Base-by-base conservation (phyloP, 1,140 invertebrate genomes). In the Trichonephila inaurata region DNA sequence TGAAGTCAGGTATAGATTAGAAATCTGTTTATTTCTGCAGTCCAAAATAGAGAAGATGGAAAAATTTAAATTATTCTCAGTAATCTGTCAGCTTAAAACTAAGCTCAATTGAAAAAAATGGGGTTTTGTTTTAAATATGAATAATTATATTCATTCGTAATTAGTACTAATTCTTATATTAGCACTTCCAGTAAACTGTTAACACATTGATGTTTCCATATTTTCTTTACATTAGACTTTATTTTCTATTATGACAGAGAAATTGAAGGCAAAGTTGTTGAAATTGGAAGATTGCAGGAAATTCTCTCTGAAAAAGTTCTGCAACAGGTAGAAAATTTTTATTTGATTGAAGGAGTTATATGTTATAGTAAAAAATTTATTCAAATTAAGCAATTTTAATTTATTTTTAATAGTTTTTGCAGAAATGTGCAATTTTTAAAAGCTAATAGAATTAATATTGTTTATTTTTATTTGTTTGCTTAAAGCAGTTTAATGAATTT, bases 231-330 rank as follows among this genome's bases (percentile, higher is more conserved):
- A 82, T 8, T 40, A n/a, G n/a, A 28, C 40, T 82, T n/a, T 18
- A 40, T 28, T 28, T 82, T 19, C 24, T n/a, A 24, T 85, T 14
- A 21, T 85, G 51, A 58, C 77, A 96, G 96, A 94, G 95, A 96
- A 95, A 96, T 97, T 83, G 96, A 99, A 95, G 98, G 97, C 94
- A 98, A 99, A 96, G 98, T 99, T 2, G 97, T 99, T 4, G 98
- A 99, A 95, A 99, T 99, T 94, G 98, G 99, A 86, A 97, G 98
- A 95, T 96, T 99, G n/a, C 99, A 99, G 95, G 98, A 99, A 96
- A 97, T 99, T 94, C 99, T 99, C 95, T 98, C 99, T 10, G 99
- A 99, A 96, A 99, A 99, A 96, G 98, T 99, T 86, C 96, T 99
- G 60, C 97, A 98, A 95, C 99, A 99, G 95, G 96, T 96, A 94